Evolutionary conservation across 2,888 invertebrate genomes (phyloP), one percentile per base, ranked within the genome.

Genomic region (Epinotia ramella): DNA sequence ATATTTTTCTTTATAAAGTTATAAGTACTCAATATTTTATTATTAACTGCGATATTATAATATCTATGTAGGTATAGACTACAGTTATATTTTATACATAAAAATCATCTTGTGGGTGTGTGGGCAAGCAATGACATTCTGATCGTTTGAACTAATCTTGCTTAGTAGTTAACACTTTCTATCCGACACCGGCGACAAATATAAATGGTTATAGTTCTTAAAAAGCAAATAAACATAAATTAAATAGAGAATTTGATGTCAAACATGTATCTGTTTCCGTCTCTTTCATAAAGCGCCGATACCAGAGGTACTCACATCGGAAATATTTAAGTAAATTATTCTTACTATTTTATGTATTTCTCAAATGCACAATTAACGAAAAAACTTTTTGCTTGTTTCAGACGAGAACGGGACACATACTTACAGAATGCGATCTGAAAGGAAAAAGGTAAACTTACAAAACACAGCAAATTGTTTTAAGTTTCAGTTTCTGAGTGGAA

Each of bases 191-290:
- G 60, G 16, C 62, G 33, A 70, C 63, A 44, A 71, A 53, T 63
- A 24, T 49, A 49, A 49, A 49, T 49, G 49, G 53, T 56, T 53
- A n/a, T n/a, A 53, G 53, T 13, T 63, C 60, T 57, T 72, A 56
- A 63, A 64, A 53, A 63, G 20, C 64, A 56, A 62, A 72, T 72
- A 64, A 53, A 72, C 56, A 33, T 72, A 72, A 64, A 72, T 72
- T 72, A 69, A 69, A 69, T 70, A 59, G 69, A 60, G 74, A 74
- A 74, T 60, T 65, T 65, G 65, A 75, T 75, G 65, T 63, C 70
- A 9, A 59, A 33, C n/a, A 40, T 59, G 40, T 60, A 59, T 40
- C 57, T 46, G 13, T 69, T 59, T 57, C 69, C 28, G 18, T 70
- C 74, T 60, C 70, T 65, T 46, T 75, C 74, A 63, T 24, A 20